Base-by-base conservation (phyloP, 2,113 vertebrate genomes). In the Pangasianodon hypophthalmus region DNA sequence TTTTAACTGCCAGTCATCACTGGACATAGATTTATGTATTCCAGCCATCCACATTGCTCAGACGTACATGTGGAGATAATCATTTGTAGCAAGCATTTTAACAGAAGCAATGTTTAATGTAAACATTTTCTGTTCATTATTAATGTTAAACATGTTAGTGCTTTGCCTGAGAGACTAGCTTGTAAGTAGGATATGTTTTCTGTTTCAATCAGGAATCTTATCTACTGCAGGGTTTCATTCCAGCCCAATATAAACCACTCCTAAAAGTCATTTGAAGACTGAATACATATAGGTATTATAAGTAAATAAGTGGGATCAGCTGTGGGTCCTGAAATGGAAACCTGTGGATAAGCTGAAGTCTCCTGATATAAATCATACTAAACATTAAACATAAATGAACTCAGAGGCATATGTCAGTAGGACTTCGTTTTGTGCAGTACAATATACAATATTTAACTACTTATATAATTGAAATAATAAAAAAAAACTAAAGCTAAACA, bases 161-260 rank as follows among this genome's bases (percentile, higher is more conserved):
- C 41, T 9, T 75, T 75, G 37, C 71, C 71, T 75, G 16, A 21
- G 37, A 44, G 21, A 75, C 32, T 13, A 32, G n/a, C 64, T 69
- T 69, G n/a, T 32, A 69, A 11, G n/a, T 69, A 16, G 64, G 3
- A 69, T 69, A 32, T 32, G n/a, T 69, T 69, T 69, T 32, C 64
- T 44, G 71, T 73, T 73, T 75, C 71, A 75, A 75, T 75, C 37
- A 44, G 73, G 73, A 77, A 71, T 71, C 64, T 67, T 29, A n/a
- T n/a, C 14, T 71, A 37, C 14, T 71, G 14, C 67, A 37, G 32
- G 67, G 67, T 71, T 71, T 37, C 14, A 37, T 37, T 37, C 67
- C 67, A 16, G 13, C 32, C 32, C 64, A 67, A 8, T 62, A 62
- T 9, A 62, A 62, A 26, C 21, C 64, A 14, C 10, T 69, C n/a